A percentile compares a stretch with the other conserved stretches of the same genome.
phyloP scores from a whole-genome alignment of 37 sponge, comb jelly and placozoan genomes.

The Hexactinellida sp. region DNA sequence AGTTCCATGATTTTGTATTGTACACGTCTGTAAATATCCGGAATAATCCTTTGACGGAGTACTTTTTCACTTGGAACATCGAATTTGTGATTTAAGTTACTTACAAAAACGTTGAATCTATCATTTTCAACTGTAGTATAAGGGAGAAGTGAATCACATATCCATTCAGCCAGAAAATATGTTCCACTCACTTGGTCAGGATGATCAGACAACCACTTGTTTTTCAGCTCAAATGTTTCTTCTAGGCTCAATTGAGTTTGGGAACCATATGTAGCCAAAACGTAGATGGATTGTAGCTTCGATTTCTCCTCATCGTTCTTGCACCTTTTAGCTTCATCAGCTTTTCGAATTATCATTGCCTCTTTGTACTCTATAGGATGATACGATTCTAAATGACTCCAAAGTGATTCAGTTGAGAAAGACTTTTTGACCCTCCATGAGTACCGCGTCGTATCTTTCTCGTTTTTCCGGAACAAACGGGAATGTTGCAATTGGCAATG shows the following conservation, averaged over 20 bases:
- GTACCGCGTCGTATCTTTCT: slow-evolving; percentile 13
- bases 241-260: not conserved
- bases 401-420: slow-evolving; percentile 10
- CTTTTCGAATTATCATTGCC: not conserved
- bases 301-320: slow-evolving; percentile 8
- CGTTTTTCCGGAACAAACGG: not conserved
- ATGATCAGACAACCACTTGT: not conserved
- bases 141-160: slow-evolving; percentile 15
- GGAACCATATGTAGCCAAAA: not conserved
- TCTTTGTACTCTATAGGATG: not conserved
- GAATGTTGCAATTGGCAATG: not conserved
- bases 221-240: not conserved
- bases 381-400: slow-evolving; percentile 15
- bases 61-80: slow-evolving; percentile 18
- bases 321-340: slow-evolving; percentile 7
- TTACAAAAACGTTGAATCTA: not conserved
- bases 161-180: not conserved
- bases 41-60: not conserved
- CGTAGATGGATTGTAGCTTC: slow-evolving; percentile 3
- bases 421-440: slow-evolving; percentile 17
- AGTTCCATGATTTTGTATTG: slow-evolving; percentile 7
- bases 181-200: not conserved
- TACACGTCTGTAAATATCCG: slow-evolving; percentile 4
- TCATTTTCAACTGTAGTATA: slow-evolving; percentile 11
- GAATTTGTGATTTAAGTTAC: slow-evolving; percentile 5